Conservation (phyloP, 2,113 vertebrate species). For the Cyprinodon brontotheroides region DNA sequence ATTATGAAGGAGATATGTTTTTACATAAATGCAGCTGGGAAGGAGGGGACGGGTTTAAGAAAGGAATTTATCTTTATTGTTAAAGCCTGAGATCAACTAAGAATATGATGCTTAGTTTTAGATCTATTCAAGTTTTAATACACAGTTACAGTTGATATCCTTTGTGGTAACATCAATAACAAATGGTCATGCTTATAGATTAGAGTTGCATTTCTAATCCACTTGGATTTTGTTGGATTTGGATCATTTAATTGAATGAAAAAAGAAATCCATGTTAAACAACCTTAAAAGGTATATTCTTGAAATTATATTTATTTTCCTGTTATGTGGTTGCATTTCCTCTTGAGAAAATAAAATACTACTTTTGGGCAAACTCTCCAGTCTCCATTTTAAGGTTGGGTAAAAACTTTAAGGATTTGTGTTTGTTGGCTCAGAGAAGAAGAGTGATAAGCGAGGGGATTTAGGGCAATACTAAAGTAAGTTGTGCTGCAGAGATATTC, state of each 20-base stretch:
- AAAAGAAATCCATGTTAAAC: too few species aligned
- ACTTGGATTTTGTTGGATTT: too few species aligned
- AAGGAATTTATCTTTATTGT: conserved; percentile 29
- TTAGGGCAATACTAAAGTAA: neutral
- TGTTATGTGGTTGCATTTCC: neutral
- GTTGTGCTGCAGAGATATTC: too few species aligned
- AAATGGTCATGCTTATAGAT: neutral
- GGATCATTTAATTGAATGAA: too few species aligned
- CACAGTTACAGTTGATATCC: neutral
- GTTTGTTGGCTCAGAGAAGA: neutral
- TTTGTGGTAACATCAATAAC: neutral
- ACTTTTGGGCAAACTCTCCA: neutral
- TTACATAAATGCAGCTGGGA: conserved; percentile 50
- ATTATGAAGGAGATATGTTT: conserved; percentile 60
- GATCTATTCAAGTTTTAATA: neutral
- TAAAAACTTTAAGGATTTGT: too few species aligned
- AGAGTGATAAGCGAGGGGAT: neutral
- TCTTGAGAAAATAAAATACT: neutral
- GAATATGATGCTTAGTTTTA: conserved; percentile 72
- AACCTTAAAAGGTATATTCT: neutral
- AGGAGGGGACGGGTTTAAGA: conserved; percentile 67
- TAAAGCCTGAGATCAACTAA: neutral
- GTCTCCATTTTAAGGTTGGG: too few species aligned
- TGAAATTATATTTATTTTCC: neutral
- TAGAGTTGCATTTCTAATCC: neutral